Percentiles rank a stretch among this genome's conserved stretches.
phyloP scores from a whole-genome alignment of 2,888 invertebrate species.

The Micoletzkya japonica region DNA sequence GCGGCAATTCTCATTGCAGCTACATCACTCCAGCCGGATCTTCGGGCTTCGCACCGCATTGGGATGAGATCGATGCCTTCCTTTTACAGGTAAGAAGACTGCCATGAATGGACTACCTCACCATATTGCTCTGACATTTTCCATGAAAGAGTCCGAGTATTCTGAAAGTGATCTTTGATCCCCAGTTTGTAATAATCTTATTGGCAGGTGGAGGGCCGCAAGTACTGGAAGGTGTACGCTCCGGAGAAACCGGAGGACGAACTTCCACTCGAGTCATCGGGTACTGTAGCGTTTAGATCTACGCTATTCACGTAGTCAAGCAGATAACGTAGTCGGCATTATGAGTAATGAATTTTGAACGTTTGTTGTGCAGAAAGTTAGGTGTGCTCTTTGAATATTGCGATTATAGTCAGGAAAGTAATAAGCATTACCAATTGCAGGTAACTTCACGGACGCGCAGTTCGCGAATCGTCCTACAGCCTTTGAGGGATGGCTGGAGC shows the following conservation, averaged over 20 bases:
- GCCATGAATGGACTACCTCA: neutral
- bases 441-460: conserved; percentile 63
- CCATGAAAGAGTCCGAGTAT: neutral
- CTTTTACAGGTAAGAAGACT: conserved; percentile 74
- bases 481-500: conserved; percentile 59
- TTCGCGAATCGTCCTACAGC: conserved; percentile 40
- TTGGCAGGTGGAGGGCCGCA: conserved; percentile 81
- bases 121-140: neutral
- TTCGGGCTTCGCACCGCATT: conserved; percentile 98
- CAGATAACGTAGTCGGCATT: too few relatives aligned
- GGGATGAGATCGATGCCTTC: conserved; percentile 98
- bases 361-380: neutral
- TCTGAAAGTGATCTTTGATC: neutral
- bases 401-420: neutral
- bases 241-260: conserved; percentile 73
- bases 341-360: too few relatives aligned
- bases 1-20: conserved; percentile 45
- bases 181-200: too few relatives aligned
- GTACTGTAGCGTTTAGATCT: conserved; percentile 67
- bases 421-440: conserved; percentile 46
- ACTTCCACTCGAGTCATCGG: conserved; percentile 82
- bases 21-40: conserved; percentile 92
- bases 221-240: conserved; percentile 87
- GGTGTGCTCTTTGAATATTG: neutral
- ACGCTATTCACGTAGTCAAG: neutral